phyloP scores from a whole-genome alignment of 2,113 vertebrate genomes.

The Chaenocephalus aceratus region DNA sequence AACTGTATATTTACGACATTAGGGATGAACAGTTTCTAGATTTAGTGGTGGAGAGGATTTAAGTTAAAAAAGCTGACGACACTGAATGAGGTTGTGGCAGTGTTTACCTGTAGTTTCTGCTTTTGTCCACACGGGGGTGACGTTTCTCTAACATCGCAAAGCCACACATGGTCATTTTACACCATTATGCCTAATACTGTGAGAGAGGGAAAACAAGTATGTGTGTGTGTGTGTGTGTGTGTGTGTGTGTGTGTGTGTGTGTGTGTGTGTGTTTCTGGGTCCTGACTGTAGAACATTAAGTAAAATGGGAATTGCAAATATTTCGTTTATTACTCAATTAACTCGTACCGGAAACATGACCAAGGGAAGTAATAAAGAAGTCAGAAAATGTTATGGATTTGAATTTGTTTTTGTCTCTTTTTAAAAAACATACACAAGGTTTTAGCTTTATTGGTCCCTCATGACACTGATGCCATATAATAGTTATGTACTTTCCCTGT shows the following conservation, averaged over 20 bases:
- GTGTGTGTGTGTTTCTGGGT: slow-evolving; percentile 33
- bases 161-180: slow-evolving; percentile 57
- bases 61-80: slow-evolving; percentile 36
- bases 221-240: slow-evolving; percentile 7
- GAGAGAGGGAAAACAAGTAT: slow-evolving; percentile 24
- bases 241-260: no score
- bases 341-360: slow-evolving; percentile 55
- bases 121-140: slow-evolving; percentile 67
- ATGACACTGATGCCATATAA: slow-evolving; percentile 8
- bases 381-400: slow-evolving; percentile 42
- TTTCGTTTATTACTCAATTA: slow-evolving; percentile 63
- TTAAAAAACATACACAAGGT: not conserved
- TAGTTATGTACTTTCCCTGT: slow-evolving; percentile 17
- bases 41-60: slow-evolving; percentile 40
- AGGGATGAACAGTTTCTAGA: slow-evolving; percentile 45
- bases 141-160: slow-evolving; percentile 37
- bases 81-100: slow-evolving; percentile 47
- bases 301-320: slow-evolving; percentile 42
- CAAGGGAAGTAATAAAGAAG: slow-evolving; percentile 69
- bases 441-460: not conserved
- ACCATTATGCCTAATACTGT: slow-evolving; percentile 71
- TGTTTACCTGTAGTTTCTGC: slow-evolving; percentile 64
- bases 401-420: slow-evolving; percentile 13
- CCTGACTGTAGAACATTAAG: slow-evolving; percentile 67
- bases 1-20: slow-evolving; percentile 30